Base-by-base conservation (phyloP, 1,140 invertebrate species). In the Aphelinus certus region DNA sequence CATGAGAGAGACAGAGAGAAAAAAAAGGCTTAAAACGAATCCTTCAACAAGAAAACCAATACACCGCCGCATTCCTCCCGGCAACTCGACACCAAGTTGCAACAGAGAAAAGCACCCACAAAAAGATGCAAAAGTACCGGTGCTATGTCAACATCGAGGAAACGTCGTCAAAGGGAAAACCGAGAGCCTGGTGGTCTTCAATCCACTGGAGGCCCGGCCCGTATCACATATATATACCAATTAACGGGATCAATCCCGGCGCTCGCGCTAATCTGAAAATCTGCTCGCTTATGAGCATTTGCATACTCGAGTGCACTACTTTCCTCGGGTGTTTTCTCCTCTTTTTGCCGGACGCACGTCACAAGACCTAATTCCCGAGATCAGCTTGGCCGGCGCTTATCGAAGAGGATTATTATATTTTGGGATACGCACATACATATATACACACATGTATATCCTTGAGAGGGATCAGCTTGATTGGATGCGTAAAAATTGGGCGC, bases 111-210 rank as follows among this genome's bases (percentile, higher is more conserved):
- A 9, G 9, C n/a, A 64, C 3, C 2, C 10, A 49, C 7, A 26
- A 46, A 49, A 48, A 49, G 56, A 64, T 5, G 7, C 47, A 63
- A 63, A 46, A 7, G 1, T 26, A 26, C 26, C 26, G 26, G 26
- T 26, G 26, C 26, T 26, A 49, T 26, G 62, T 48, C 10, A 63
- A 64, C 46, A 64, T 48, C 7, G 49, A 51, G 62, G 62, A 47
- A 64, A 48, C 42, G 7, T 63, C 26, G 45, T 7, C 26, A 64
- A 46, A 49, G 5, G 70, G 53, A 64, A 64, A 71, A 62, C 7
- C 60, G 42, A 71, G 26, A 26, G 5, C 60, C 69, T 53, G 69
- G 69, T 71, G 69, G 69, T 71, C 69, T 63, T 7, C 3, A 10
- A 7, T 26, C 26, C 26, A 26, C 26, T 26, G n/a, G 58, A 60